Conservation (phyloP, 2,797 vertebrate genomes). For the Sebastes hubbsi region DNA sequence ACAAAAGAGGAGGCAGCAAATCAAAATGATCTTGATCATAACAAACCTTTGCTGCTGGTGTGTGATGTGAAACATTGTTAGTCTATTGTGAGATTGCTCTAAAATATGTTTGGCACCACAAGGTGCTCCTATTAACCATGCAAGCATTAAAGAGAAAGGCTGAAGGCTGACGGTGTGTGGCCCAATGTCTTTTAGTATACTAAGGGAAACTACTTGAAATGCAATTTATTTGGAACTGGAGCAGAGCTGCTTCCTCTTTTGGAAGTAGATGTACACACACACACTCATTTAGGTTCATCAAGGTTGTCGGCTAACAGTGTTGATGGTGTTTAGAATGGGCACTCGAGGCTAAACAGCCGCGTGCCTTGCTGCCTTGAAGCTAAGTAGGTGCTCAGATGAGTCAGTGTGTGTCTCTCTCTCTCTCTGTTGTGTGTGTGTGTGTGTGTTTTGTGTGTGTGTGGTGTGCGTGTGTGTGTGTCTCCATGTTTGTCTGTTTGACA, state of each 20-base stretch:
- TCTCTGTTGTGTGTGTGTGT: background rate
- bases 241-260: slow-evolving; percentile 1
- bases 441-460: background rate
- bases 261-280: background rate
- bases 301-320: slow-evolving; percentile 25
- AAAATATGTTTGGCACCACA: background rate
- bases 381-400: slow-evolving; percentile 15
- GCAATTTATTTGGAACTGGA: slow-evolving; percentile 17
- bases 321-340: slow-evolving; percentile 17
- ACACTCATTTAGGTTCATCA: slow-evolving; percentile 26
- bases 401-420: background rate
- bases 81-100: slow-evolving; percentile 3
- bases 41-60: slow-evolving; percentile 8
- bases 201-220: slow-evolving; percentile 24
- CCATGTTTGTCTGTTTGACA: background rate
- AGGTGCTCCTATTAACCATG: background rate
- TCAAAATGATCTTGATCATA: slow-evolving; percentile 32
- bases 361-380: slow-evolving; percentile 16
- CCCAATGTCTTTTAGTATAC: background rate
- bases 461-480: background rate
- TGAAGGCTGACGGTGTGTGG: background rate
- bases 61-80: slow-evolving; percentile 14
- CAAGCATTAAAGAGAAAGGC: background rate
- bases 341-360: slow-evolving; percentile 21
- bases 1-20: slow-evolving; percentile 17